Evolutionary conservation across 2,113 vertebrate species (phyloP).

Genomic region (Xiphophorus hellerii): DNA sequence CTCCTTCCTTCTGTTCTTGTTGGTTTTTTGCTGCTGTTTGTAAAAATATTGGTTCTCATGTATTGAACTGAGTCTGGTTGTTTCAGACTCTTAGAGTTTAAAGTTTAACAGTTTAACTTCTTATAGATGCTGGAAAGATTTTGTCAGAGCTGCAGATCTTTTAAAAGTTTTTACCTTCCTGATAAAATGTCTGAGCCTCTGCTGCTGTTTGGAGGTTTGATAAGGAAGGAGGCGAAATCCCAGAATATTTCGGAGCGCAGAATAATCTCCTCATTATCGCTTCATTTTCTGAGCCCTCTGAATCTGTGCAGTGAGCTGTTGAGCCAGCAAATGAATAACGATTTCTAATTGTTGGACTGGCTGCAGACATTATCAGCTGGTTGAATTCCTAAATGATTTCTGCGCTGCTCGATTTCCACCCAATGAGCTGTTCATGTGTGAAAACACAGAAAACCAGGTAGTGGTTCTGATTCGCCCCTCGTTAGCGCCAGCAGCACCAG

Average conservation of each 20-base stretch:
- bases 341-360: slow-evolving; percentile 51
- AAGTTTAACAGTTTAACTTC: not conserved
- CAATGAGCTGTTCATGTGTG: slow-evolving; percentile 32
- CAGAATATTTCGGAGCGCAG: not conserved
- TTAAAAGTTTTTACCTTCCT: not conserved
- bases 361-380: slow-evolving; percentile 35
- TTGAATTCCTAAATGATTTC: slow-evolving; percentile 35
- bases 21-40: too few species aligned
- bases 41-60: not conserved
- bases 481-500: slow-evolving; percentile 6
- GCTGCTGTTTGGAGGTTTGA: not conserved
- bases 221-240: not conserved
- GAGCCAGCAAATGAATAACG: slow-evolving; percentile 48
- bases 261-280: slow-evolving; percentile 24
- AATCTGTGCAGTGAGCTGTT: slow-evolving; percentile 29
- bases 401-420: slow-evolving; percentile 32
- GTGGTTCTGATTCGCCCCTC: not conserved
- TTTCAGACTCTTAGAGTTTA: not conserved
- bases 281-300: not conserved
- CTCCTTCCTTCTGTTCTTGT: too few species aligned
- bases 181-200: slow-evolving; percentile 2
- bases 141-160: not conserved
- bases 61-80: too few species aligned
- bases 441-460: slow-evolving; percentile 23
- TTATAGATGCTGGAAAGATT: not conserved